Percentiles rank a stretch among this genome's conserved stretches.
Conservation (phyloP, 1,140 invertebrate species). For the Cepaea nemoralis region DNA sequence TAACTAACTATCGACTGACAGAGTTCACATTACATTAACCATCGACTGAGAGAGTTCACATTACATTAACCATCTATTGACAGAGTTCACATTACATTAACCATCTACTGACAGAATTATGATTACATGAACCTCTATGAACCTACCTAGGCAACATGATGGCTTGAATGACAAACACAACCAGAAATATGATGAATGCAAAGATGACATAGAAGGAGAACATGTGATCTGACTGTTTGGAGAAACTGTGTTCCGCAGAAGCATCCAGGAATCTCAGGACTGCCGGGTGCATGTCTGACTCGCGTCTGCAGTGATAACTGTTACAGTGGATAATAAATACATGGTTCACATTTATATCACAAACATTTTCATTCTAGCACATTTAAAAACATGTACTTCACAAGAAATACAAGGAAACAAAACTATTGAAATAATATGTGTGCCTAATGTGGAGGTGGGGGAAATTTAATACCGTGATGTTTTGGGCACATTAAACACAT, state of each 20-base stretch:
- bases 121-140: too few relatives aligned
- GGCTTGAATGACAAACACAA: conserved; percentile 81
- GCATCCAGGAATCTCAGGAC: conserved; percentile 82
- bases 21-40: too few relatives aligned
- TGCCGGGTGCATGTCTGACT: conserved; percentile 54
- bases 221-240: conserved; percentile 82
- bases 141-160: conserved; percentile 85
- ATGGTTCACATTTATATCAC: too few relatives aligned
- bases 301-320: conserved; percentile 41
- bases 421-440: not conserved
- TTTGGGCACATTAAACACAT: too few relatives aligned
- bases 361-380: not conserved
- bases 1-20: too few relatives aligned
- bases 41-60: too few relatives aligned
- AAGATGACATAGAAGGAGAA: conserved; percentile 85
- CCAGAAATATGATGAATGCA: conserved; percentile 78
- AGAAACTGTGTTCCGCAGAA: conserved; percentile 80
- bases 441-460: conserved; percentile 14
- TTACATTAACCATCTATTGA: too few relatives aligned
- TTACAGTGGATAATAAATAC: conserved; percentile 6
- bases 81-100: too few relatives aligned
- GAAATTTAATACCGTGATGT: too few relatives aligned
- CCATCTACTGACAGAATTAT: too few relatives aligned
- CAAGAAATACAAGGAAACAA: not conserved
- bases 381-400: not conserved